Base-by-base conservation (phyloP, 2,888 invertebrate species). In the Bellardia bayeri region DNA sequence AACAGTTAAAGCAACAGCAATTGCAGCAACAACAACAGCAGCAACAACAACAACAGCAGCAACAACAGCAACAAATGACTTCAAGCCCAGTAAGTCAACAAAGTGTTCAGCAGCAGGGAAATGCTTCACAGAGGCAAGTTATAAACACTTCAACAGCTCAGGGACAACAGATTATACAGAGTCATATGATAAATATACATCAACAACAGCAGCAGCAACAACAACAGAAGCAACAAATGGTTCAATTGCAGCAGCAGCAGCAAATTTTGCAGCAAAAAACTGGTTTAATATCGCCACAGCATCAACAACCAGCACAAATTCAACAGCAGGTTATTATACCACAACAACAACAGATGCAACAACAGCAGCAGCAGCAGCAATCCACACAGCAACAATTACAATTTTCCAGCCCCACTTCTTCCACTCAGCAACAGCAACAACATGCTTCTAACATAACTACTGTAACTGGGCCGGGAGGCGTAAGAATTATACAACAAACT, bases 151-250 rank as follows among this genome's bases (percentile, higher is more conserved):
- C 94, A 2, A 93, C 94, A 0, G 91, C 92, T 3, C 94, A 94
- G 66, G 94, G 94, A 0, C 94, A 94, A 56, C 94, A 94, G 89
- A 92, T 94, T n/a, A 93, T 94, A 54, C 94, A 94, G 86, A 93
- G 91, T 83, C 93, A 93, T 76, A 92, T 93, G 93, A 89, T 92
- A 74, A 93, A 90, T 81, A 91, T 93, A 54, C 93, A 92, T 33
- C 89, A 90, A 33, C 85, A 85, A 42, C 85, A 85, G 42, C 89
- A 89, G 30, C 89, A 89, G 33, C 90, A 90, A 40, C 90, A 90
- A 40, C 89, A 89, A 23, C 89, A 90, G 33, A 85, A 90, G 74
- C 88, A 87, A n/a, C 91, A 91, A 72, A 85, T 89, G 80, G 89
- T 89, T 90, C 91, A 80, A 91, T 92, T 80, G 2, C 89, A 82